phyloP scores from a whole-genome alignment of 1,140 invertebrate species.

The Lordiphosa stackelbergi region DNA sequence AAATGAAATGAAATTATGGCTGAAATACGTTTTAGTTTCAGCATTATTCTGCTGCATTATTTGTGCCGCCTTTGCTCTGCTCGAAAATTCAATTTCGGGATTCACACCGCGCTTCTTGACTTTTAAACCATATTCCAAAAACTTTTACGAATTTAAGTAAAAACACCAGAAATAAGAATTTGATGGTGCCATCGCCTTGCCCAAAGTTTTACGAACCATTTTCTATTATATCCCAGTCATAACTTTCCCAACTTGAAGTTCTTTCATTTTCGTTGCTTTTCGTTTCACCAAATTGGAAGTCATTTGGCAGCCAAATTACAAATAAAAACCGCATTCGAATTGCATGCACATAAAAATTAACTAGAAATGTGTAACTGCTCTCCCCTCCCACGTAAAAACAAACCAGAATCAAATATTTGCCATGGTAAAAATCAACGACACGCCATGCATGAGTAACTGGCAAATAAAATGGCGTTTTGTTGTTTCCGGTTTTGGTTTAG shows the following conservation, averaged over 20 bases:
- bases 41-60: too few relatives aligned
- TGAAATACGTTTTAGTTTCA: too few relatives aligned
- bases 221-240: too few relatives aligned
- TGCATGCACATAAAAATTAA: conserved; percentile 60
- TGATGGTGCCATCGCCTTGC: too few relatives aligned
- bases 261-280: conserved; percentile 1
- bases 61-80: too few relatives aligned
- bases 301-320: conserved; percentile 13
- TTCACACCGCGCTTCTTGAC: too few relatives aligned
- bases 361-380: conserved; percentile 42
- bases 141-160: too few relatives aligned
- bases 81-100: too few relatives aligned
- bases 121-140: too few relatives aligned
- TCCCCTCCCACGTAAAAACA: background rate
- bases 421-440: conserved; percentile 56
- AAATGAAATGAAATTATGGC: too few relatives aligned
- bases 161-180: too few relatives aligned
- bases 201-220: too few relatives aligned
- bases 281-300: conserved; percentile 9
- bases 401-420: conserved; percentile 50
- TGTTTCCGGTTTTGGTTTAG: conserved; percentile 43
- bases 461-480: conserved; percentile 59
- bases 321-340: conserved; percentile 50
- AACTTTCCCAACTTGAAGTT: conserved; percentile 2
- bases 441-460: conserved; percentile 32